Evolutionary conservation across 30 jellyfish, hydroid and myxozoan genomes (phyloP).

Genomic region (Pelagia noctiluca): DNA sequence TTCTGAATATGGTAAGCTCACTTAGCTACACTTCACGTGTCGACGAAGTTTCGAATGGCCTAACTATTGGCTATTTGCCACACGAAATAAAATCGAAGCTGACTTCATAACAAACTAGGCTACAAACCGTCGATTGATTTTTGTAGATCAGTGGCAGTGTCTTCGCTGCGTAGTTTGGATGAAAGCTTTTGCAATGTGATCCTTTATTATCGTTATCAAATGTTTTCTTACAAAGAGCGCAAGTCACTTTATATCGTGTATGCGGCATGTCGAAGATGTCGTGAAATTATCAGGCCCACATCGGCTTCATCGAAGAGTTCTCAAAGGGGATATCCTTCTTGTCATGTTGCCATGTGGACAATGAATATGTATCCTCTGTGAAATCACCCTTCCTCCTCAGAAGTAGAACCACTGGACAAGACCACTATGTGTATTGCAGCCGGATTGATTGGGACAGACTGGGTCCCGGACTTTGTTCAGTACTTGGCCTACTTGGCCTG

Average conservation of each 20-base stretch:
- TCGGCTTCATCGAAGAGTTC: neutral
- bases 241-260: constrained; percentile 63
- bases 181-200: constrained; percentile 64
- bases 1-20: too few relatives aligned
- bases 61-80: constrained; percentile 22
- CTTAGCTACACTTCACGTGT: constrained; percentile 30
- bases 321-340: too few relatives aligned
- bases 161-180: constrained; percentile 63
- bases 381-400: too few relatives aligned
- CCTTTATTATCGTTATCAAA: constrained; percentile 64
- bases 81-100: constrained; percentile 35
- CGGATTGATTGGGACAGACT: too few relatives aligned
- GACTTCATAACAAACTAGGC: constrained; percentile 17
- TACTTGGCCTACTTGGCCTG: too few relatives aligned
- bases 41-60: constrained; percentile 21
- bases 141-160: constrained; percentile 56
- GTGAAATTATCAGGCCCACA: constrained; percentile 28
- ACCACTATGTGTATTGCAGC: too few relatives aligned
- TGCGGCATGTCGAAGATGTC: constrained; percentile 54
- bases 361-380: too few relatives aligned
- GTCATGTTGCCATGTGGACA: too few relatives aligned
- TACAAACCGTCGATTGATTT: constrained; percentile 56
- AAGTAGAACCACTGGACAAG: neutral
- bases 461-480: too few relatives aligned
- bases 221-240: constrained; percentile 61